phyloP scores from a whole-genome alignment of 2,888 invertebrate species.

The Athalia cordata region DNA sequence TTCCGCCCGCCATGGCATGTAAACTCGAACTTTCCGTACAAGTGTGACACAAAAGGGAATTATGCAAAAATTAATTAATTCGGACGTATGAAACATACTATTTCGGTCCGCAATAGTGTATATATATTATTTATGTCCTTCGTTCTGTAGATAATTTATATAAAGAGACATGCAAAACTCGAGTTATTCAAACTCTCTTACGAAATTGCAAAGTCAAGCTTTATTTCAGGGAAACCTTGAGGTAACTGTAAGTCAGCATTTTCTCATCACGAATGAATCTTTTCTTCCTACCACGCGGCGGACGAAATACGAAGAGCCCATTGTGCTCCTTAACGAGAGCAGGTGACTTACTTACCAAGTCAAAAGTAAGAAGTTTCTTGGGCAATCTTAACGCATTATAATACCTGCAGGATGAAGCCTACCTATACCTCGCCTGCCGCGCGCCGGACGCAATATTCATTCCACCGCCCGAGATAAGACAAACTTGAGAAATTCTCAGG shows the following conservation, averaged over 20 bases:
- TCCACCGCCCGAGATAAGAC: constrained; percentile 18
- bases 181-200: constrained; percentile 25
- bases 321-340: constrained; percentile 43
- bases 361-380: constrained; percentile 40
- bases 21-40: too few species aligned
- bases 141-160: neutral
- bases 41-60: neutral
- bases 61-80: neutral
- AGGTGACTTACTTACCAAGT: constrained; percentile 40
- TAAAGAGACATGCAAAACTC: constrained; percentile 15
- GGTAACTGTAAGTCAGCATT: constrained; percentile 32
- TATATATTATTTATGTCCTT: neutral
- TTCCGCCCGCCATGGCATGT: too few species aligned
- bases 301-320: constrained; percentile 3
- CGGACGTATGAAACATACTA: neutral
- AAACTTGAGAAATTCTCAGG: constrained; percentile 37
- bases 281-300: constrained; percentile 24
- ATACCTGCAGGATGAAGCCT: neutral
- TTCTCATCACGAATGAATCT: constrained; percentile 38
- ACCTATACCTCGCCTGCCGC: neutral
- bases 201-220: constrained; percentile 24
- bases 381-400: constrained; percentile 30
- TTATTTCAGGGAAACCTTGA: constrained; percentile 38
- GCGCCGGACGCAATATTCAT: constrained; percentile 31
- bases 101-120: neutral